Conservation (phyloP, 2,797 vertebrate genomes). For the Neostethus bicornis region DNA sequence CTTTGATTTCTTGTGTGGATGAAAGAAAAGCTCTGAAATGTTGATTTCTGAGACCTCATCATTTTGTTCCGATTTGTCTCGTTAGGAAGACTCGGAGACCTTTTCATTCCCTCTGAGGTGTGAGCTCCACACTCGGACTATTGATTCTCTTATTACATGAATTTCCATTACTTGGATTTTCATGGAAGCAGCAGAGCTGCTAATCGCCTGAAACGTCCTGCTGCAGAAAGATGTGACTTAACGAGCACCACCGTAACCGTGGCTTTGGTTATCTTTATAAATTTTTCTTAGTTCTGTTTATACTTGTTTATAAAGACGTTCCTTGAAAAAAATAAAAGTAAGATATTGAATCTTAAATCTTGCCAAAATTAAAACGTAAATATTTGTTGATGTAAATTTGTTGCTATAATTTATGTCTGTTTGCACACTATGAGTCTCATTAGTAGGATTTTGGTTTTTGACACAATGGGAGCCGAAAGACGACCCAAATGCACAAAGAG, state of each 20-base stretch:
- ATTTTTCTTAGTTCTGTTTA: neutral
- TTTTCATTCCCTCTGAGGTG: constrained; percentile 39
- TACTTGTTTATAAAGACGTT: too few relatives aligned
- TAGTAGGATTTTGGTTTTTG: too few relatives aligned
- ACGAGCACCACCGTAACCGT: too few relatives aligned
- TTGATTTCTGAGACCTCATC: constrained; percentile 53
- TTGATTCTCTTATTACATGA: constrained; percentile 42
- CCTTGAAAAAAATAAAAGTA: too few relatives aligned
- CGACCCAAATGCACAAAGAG: too few relatives aligned
- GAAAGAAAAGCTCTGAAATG: constrained; percentile 55
- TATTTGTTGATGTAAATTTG: too few relatives aligned
- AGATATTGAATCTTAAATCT: too few relatives aligned
- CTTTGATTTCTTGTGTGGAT: constrained; percentile 57
- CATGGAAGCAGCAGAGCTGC: constrained; percentile 24
- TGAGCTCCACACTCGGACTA: constrained; percentile 42
- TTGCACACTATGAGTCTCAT: too few relatives aligned
- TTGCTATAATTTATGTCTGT: too few relatives aligned
- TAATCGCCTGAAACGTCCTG: constrained; percentile 14
- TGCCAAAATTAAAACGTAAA: too few relatives aligned
- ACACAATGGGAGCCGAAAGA: too few relatives aligned
- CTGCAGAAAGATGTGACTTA: constrained; percentile 15
- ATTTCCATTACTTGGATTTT: constrained; percentile 48
- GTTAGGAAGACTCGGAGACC: constrained; percentile 45
- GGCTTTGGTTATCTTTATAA: neutral
- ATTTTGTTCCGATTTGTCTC: constrained; percentile 62